Evolutionary conservation across 2,888 invertebrate species (phyloP), one percentile per base, ranked within the genome.

Genomic region (Noctua pronuba): DNA sequence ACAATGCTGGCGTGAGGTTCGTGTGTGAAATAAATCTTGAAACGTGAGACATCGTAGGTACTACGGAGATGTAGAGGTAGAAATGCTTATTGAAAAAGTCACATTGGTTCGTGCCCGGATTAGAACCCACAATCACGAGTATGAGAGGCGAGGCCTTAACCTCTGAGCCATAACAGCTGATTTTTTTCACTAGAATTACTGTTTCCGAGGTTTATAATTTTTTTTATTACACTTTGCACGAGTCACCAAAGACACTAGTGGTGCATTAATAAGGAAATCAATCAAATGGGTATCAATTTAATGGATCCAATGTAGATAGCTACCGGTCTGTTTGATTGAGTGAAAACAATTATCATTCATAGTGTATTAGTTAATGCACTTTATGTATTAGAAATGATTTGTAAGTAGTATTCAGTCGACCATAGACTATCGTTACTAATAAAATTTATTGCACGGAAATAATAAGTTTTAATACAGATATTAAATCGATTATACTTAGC

Each of bases 371-470:
- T 41, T 35, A 44, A 7, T 52, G n/a, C 21, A 64, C 21, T 16
- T 46, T 16, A 55, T 18, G 44, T 35, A 62, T 62, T 35, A 62
- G 21, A 35, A 62, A 21, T 35, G 16, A 74, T 24, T 65, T 41
- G 13, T 10, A 55, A 65, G 6, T 62, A 41, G 41, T 35, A 46
- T 46, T 66, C 69, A 73, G 28, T 73, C 52, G 55, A 77, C 31
- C 38, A 65, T 58, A 73, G 44, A 77, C 13, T n/a, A 60, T 60
- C 65, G 41, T 31, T 60, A 38, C 35, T 58, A 58, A 60, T 38
- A 41, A 44, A 31, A 60, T 31, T 35, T 18, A 62, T 65, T 44
- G 35, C 44, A 69, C 82, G 82, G 77, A 82, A 73, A 81, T 72
- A 81, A 82, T 82, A 76, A 31, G 44, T 28, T 62, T 49, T 49